phyloP scores from a whole-genome alignment of 2,888 invertebrate genomes.

The Diadegma fenestrale region DNA sequence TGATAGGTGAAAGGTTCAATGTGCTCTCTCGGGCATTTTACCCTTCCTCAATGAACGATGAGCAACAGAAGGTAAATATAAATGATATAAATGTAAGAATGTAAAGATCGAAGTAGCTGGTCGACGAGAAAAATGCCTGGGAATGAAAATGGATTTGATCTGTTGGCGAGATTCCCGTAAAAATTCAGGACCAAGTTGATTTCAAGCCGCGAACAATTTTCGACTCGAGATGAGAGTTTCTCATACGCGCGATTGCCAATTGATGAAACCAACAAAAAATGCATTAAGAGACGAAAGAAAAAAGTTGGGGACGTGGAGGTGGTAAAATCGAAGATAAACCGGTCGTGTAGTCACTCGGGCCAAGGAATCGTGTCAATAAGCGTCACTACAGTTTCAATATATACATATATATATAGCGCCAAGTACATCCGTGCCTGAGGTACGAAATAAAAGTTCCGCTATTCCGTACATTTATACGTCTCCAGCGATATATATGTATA shows the following conservation, averaged over 20 bases:
- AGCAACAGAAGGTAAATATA: not conserved
- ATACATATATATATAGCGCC: constrained; percentile 42
- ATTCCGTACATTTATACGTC: constrained; percentile 33
- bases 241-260: constrained; percentile 23
- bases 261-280: not conserved
- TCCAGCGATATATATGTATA: constrained; percentile 11
- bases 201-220: constrained; percentile 1
- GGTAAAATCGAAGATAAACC: constrained; percentile 60
- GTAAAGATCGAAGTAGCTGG: not conserved
- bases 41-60: constrained; percentile 41
- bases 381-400: constrained; percentile 42
- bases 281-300: constrained; percentile 15
- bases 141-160: not conserved
- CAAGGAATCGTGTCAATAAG: constrained; percentile 66
- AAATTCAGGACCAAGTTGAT: not conserved
- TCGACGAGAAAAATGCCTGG: constrained; percentile 4
- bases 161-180: not conserved
- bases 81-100: constrained; percentile 1
- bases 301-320: constrained; percentile 35
- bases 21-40: constrained; percentile 70
- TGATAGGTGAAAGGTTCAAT: constrained; percentile 83
- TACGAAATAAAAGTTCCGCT: constrained; percentile 64
- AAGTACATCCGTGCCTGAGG: constrained; percentile 42
- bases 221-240: constrained; percentile 25
- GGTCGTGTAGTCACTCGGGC: constrained; percentile 60